Base-by-base conservation (phyloP, 2,113 vertebrate genomes). In the Pyrgilauda ruficollis region DNA sequence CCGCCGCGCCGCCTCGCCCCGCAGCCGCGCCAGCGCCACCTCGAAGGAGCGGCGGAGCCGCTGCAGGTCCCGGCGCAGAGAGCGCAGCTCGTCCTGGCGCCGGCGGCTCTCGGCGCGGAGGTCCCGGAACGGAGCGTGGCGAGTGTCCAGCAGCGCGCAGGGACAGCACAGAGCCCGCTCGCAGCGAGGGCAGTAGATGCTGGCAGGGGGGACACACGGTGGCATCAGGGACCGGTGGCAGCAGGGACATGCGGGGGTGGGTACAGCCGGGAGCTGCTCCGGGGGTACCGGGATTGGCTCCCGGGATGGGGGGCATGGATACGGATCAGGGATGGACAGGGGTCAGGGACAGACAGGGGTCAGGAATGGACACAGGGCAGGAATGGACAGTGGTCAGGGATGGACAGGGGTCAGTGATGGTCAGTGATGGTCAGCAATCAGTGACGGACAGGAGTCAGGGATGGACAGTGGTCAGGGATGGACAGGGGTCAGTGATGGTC, bases 301-400 rank as follows among this genome's bases (percentile, higher is more conserved):
- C 31, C 37, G 19, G 59, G 37, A 39, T 27, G 61, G 18, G 58
- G 55, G 31, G 9, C 20, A n/a, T 15, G 55, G 55, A 58, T 33
- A n/a, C 1, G 22, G n/a, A 22, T 7, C n/a, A 26, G 56, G 6
- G 18, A 15, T 2, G n/a, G 24, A 21, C 62, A 67, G 39, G 6
- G 10, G 28, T 27, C 50, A 28, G 50, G 15, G 50, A 28, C 4
- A 11, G 52, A 12, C 28, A 53, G 31, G 19, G 53, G 16, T 27
- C 49, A 15, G 49, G 1, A 9, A 28, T 3, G 15, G 50, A 28
- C 50, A 52, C 14, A 4, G 15, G 26, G 41, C 37, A 41, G 39
- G 0, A 21, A 27, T 4, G 24, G 18, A 15, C 26, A 12, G 10
- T 2, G 26, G n/a, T 6, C 47, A 69, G 41, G 0, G 10, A 16